These are phyloP conservation scores for Indicator maculatus DNA, from an alignment of 2,113 vertebrate genomes.

Conservation along the genomic window DNA sequence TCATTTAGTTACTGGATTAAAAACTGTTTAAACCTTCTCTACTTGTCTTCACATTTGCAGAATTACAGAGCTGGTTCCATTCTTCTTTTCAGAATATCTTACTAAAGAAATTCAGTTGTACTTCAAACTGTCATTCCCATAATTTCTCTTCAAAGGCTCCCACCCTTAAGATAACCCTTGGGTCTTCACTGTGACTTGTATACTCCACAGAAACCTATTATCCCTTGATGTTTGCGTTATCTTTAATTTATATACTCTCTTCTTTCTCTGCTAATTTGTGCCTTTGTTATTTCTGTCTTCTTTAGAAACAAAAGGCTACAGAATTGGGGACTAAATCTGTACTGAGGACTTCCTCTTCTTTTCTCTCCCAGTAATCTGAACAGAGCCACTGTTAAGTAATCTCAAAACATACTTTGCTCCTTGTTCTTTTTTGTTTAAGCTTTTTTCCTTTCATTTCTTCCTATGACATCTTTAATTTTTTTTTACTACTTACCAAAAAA, in stretches of 20 bases:
- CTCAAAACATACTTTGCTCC: background rate
- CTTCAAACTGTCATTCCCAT: background rate
- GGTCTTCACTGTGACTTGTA: background rate
- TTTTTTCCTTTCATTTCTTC: background rate
- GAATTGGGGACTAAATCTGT: background rate
- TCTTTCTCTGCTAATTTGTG: background rate
- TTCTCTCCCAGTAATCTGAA: background rate
- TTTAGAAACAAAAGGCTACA: background rate
- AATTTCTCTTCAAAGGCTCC: background rate
- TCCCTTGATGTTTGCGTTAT: background rate
- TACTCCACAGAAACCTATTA: background rate
- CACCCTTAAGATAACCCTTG: background rate
- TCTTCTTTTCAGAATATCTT: background rate
- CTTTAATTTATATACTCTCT: background rate
- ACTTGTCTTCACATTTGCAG: background rate
- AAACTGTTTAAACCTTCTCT: background rate
- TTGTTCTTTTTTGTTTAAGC: background rate
- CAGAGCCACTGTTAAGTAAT: rapidly evolving
- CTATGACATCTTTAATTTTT: background rate
- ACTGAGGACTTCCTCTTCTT: background rate
- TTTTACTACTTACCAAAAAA: background rate
- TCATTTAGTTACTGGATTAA: background rate
- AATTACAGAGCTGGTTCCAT: background rate
- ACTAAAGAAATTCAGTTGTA: background rate
- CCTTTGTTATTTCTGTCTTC: background rate